phyloP scores from a whole-genome alignment of 2,113 vertebrate genomes.

The Serinus canaria region DNA sequence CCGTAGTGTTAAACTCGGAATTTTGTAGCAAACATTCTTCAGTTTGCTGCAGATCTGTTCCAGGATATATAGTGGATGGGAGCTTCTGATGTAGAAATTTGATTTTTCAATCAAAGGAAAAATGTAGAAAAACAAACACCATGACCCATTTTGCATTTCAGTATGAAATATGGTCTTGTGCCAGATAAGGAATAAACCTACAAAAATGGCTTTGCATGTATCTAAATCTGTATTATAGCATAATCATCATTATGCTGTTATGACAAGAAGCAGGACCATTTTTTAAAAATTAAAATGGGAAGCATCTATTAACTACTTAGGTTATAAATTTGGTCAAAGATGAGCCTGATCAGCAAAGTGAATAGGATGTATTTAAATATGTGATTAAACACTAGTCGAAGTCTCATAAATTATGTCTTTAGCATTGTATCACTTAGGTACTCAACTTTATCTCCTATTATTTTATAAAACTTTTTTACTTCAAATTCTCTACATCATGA shows the following conservation, averaged over 20 bases:
- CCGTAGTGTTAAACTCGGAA: constrained; percentile 52
- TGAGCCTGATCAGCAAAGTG: neutral
- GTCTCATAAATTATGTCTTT: neutral
- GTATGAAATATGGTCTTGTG: neutral
- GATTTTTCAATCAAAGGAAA: constrained; percentile 16
- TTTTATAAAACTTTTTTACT: neutral
- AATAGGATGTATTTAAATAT: neutral
- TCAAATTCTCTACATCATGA: neutral
- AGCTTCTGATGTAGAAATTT: neutral
- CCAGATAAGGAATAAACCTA: constrained; percentile 15
- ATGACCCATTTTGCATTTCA: constrained; percentile 16
- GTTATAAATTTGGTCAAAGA: constrained; percentile 35
- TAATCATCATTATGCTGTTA: neutral
- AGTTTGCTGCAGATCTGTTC: constrained; percentile 47
- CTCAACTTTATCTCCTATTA: neutral
- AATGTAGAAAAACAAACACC: constrained; percentile 10
- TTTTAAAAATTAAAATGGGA: constrained; percentile 7
- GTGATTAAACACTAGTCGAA: neutral
- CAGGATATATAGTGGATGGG: constrained; percentile 8
- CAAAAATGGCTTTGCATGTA: constrained; percentile 2
- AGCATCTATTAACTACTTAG: neutral
- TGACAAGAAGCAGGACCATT: neutral
- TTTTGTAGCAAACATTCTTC: constrained; percentile 57
- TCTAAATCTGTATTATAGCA: neutral
- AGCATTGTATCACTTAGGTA: neutral